Percentiles rank a stretch among this genome's conserved stretches.
Conservation (phyloP, 2,888 invertebrate genomes). For the Pollenia amentaria region DNA sequence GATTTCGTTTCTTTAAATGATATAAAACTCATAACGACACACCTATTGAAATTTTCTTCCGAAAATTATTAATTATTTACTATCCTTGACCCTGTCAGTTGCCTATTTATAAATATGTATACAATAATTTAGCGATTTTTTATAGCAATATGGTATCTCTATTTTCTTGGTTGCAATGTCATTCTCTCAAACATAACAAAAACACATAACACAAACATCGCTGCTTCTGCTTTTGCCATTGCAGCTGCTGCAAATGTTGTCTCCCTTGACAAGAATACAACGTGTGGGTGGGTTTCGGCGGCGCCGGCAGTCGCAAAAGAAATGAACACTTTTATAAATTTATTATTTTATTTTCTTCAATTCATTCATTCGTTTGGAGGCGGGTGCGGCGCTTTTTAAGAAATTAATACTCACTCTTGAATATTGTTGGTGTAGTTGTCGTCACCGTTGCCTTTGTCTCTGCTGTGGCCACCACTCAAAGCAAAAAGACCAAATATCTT, state of each 20-base stretch:
- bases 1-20: no score
- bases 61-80: background rate
- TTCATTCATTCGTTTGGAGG: conserved; percentile 55
- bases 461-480: conserved; percentile 64
- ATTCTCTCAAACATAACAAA: conserved; percentile 76
- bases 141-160: conserved; percentile 49
- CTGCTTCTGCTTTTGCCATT: conserved; percentile 51
- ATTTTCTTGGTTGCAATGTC: conserved; percentile 64
- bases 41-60: background rate
- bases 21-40: no score
- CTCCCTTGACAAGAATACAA: conserved; percentile 69
- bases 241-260: conserved; percentile 67
- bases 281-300: conserved; percentile 72
- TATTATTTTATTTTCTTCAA: conserved; percentile 46
- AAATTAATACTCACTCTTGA: conserved; percentile 67
- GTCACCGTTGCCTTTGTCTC: conserved; percentile 70
- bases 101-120: background rate
- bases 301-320: conserved; percentile 64
- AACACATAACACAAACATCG: conserved; percentile 39
- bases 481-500: conserved; percentile 59
- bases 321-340: conserved; percentile 61
- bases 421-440: conserved; percentile 65
- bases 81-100: conserved; percentile 34
- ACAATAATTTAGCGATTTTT: conserved; percentile 32
- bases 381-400: conserved; percentile 67